Evolutionary conservation across 1,140 invertebrate genomes (phyloP), one percentile per base, ranked within the genome.

Genomic region (Apis dorsata): DNA sequence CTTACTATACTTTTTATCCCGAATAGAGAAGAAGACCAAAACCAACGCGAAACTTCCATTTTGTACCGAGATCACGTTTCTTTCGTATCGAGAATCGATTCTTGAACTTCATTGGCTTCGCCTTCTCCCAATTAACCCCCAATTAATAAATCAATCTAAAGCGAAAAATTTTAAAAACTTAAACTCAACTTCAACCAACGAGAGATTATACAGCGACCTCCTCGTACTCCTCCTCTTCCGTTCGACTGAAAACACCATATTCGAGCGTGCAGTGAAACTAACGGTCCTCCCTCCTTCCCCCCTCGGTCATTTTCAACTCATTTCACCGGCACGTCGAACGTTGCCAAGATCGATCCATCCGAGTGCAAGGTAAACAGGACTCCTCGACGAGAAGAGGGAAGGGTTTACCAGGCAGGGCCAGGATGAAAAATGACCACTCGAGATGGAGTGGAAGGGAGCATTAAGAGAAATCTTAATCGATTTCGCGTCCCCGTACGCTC

Each of bases 381-480:
- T 34, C 34, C 34, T 34, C 28, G 7, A 2, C 11, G 11, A 19
- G 21, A 60, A 55, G 49, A 28, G n/a, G 51, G 28, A 24, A 57
- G 55, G 17, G 49, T 28, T 21, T 13, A 24, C 11, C 44, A 34
- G 17, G 11, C 10, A 2, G 21, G 53, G 17, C 15, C 10, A 2
- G 21, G 53, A 68, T 57, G 62, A 75, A 68, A 75, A 81, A 75
- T 53, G 69, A 62, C 9, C 59, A 28, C 9, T 12, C 2, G 17
- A 21, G 49, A 75, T 63, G 19, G 28, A 15, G 59, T 44, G 59
- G 70, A n/a, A 44, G 57, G 70, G 78, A 49, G 63, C 62, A 74
- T 81, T 57, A 65, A 74, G 69, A 74, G 60, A 62, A 62, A 34
- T 74, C 79, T 74, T 81, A 81, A 81, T 81, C 79, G 79, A 81